phyloP scores from a whole-genome alignment of 2,797 vertebrate species.

The Sebastes reedi region DNA sequence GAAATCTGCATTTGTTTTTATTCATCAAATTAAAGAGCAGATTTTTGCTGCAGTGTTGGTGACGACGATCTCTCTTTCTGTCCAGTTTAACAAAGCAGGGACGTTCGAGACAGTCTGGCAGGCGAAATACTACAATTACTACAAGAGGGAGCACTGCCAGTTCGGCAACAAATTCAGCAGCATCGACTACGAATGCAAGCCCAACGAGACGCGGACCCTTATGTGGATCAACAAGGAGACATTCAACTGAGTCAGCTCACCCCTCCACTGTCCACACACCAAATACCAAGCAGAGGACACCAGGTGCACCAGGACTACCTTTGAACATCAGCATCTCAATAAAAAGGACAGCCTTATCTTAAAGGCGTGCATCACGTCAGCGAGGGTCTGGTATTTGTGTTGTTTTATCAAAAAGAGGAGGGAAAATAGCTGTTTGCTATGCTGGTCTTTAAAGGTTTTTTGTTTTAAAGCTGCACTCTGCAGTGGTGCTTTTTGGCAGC shows the following conservation, averaged over 20 bases:
- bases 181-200: slow-evolving; percentile 97
- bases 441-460: slow-evolving; percentile 23
- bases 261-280: background rate
- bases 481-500: background rate
- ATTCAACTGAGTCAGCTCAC: slow-evolving; percentile 79
- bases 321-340: slow-evolving; percentile 35
- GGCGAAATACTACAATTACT: slow-evolving; percentile 99
- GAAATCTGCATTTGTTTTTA: background rate
- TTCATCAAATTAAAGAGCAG: background rate
- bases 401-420: background rate
- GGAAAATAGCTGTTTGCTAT: background rate
- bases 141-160: slow-evolving; percentile 98
- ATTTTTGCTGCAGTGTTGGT: background rate
- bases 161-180: slow-evolving; percentile 95
- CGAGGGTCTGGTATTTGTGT: slow-evolving; percentile 6
- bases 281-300: background rate
- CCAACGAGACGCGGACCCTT: slow-evolving; percentile 96
- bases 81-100: slow-evolving; percentile 88
- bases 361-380: background rate
- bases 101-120: slow-evolving; percentile 98
- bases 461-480: slow-evolving; percentile 11
- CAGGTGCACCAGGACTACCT: slow-evolving; percentile 13
- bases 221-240: slow-evolving; percentile 99
- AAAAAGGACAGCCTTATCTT: slow-evolving; percentile 1
- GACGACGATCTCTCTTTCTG: background rate